Base-by-base conservation (phyloP, 1,140 invertebrate genomes). In the Nasonia vitripennis region DNA sequence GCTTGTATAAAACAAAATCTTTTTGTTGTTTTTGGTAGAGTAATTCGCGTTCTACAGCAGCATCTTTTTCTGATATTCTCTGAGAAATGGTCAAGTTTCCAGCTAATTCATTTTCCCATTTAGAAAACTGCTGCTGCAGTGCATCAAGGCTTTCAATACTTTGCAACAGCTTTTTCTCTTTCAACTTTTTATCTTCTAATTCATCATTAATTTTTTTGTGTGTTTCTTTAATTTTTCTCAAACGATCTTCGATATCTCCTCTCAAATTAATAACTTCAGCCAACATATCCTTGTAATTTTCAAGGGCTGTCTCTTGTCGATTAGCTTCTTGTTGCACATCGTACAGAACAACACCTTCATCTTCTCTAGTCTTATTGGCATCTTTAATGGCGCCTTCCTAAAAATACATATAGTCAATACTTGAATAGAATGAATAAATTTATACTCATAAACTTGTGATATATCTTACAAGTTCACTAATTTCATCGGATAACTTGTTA, bases 401-500 rank as follows among this genome's bases (percentile, higher is more conserved):
- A 78, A 78, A 86, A 85, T 70, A 68, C 83, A 62, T 55, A 75
- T 45, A 45, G 41, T 45, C 85, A 17, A 81, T 37, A n/a, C 37
- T 78, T 12, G 81, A 31, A 23, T 79, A 79, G 48, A 37, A 41
- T 74, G 17, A 75, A 41, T 20, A 45, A 41, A 75, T 75, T 62
- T 41, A 75, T 75, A 6, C 14, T 20, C 45, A 34, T 37, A 73
- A 71, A 82, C 27, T 48, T 62, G 73, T 55, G 70, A 81, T 71
- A 75, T 45, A 78, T 88, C 90, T 90, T 91, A 95, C 95, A n/a
- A 95, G 91, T 79, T 95, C 94, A 17, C 90, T 87, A 84, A 95
- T 94, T 88, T 96, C 95, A 87, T 94, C 93, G 70, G 93, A 91
- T 14, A 95, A 89, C 78, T 92, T 92, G 55, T 94, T 89, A 87